Evolutionary conservation across 2,113 vertebrate genomes (phyloP).

Genomic region (cattle (Bos taurus)): DNA sequence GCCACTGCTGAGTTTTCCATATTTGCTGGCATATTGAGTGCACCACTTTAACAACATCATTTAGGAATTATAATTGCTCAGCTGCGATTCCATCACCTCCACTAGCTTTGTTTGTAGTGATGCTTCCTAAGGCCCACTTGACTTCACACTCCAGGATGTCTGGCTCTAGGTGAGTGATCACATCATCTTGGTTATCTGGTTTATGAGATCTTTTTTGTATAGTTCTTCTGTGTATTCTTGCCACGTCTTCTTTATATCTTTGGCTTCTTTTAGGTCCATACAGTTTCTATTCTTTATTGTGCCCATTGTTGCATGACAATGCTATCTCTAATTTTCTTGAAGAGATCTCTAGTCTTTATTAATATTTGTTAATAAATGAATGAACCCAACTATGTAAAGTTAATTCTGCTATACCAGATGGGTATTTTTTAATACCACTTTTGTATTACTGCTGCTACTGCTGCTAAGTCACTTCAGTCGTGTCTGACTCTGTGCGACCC

Average conservation of each 20-base stretch:
- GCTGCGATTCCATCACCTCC: background rate
- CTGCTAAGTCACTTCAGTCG: no score
- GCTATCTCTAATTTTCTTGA: background rate
- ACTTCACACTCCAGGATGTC: background rate
- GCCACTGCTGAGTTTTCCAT: background rate
- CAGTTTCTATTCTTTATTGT: background rate
- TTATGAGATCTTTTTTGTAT: background rate
- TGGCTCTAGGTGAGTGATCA: background rate
- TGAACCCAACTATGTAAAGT: background rate
- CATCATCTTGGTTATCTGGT: background rate
- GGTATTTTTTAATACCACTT: background rate
- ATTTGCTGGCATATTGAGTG: background rate
- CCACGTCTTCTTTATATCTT: background rate
- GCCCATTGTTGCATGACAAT: background rate
- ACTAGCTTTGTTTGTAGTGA: background rate
- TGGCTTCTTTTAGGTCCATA: background rate
- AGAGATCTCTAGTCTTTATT: background rate
- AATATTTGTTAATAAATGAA: background rate
- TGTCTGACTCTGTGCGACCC: no score
- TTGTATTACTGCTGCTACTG: background rate
- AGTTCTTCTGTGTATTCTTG: background rate
- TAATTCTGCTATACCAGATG: background rate
- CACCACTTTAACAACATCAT: background rate
- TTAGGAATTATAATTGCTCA: background rate
- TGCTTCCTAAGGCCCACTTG: background rate